phyloP scores from a whole-genome alignment of 2,797 vertebrate species.

The Phyllotis vaccarum region DNA sequence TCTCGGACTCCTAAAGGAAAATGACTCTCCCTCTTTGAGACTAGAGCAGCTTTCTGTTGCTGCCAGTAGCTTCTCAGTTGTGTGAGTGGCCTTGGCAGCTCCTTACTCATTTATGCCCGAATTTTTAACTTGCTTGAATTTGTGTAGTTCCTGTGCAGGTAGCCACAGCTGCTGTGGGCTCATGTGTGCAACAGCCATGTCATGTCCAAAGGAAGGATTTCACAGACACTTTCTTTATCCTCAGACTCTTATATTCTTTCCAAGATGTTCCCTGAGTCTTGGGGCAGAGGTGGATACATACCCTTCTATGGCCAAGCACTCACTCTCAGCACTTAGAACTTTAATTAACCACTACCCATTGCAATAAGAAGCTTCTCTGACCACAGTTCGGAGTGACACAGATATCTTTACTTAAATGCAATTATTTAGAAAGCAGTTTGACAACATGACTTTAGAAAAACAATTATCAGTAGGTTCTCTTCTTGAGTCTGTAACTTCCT shows the following conservation, averaged over 20 bases:
- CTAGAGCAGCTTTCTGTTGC: neutral
- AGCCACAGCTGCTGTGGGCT: neutral
- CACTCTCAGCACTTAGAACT: neutral
- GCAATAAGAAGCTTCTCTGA: neutral
- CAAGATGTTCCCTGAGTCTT: too few species aligned
- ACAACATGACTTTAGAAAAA: neutral
- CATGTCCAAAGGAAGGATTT: neutral
- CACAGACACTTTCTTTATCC: neutral
- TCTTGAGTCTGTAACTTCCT: neutral
- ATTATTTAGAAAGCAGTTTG: neutral
- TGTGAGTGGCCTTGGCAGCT: neutral
- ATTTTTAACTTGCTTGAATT: neutral
- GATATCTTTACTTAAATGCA: neutral
- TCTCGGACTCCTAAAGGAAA: too few species aligned
- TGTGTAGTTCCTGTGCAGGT: neutral
- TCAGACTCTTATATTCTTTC: neutral
- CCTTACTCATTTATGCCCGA: neutral
- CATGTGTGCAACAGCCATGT: neutral
- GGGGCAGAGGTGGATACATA: neutral
- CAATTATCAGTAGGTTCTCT: neutral
- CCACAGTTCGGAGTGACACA: neutral
- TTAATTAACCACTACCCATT: neutral
- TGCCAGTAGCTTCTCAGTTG: neutral
- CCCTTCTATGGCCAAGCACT: neutral
- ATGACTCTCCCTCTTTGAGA: neutral